Conservation (phyloP, 2,888 invertebrate species). For the Pemphredon lugubris region DNA sequence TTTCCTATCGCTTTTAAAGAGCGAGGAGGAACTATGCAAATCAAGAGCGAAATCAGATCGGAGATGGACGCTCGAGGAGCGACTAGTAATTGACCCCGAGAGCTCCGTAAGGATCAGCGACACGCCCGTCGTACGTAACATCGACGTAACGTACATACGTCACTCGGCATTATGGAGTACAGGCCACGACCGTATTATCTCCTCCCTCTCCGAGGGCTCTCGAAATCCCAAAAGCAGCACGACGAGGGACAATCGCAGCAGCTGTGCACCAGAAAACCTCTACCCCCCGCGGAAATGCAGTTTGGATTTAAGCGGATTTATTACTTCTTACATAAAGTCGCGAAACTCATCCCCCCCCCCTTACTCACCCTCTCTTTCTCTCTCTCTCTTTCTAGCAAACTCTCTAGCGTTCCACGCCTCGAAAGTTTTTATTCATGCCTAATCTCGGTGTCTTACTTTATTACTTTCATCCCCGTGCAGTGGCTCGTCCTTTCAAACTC, state of each 20-base stretch:
- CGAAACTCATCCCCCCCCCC: conserved; percentile 24
- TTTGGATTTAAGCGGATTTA: conserved; percentile 52
- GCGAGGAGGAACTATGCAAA: no score
- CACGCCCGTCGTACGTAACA: conserved; percentile 21
- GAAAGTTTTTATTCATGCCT: conserved; percentile 45
- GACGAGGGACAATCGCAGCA: conserved; percentile 30
- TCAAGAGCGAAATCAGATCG: conserved; percentile 38
- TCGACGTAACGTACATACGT: conserved; percentile 15
- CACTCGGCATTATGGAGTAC: conserved; percentile 46
- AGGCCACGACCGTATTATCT: conserved; percentile 38
- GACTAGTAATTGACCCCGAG: conserved; percentile 46
- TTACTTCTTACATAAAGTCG: conserved; percentile 39
- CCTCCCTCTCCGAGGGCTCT: neutral
- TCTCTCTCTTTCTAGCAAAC: neutral
- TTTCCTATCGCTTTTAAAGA: no score
- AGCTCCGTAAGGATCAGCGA: conserved; percentile 16
- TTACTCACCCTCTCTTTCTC: no score
- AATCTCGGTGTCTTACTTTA: conserved; percentile 51
- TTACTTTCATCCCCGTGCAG: conserved; percentile 34
- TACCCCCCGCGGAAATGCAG: conserved; percentile 29
- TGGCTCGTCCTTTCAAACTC: conserved; percentile 26
- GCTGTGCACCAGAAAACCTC: conserved; percentile 36
- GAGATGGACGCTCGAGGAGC: conserved; percentile 35
- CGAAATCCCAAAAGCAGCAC: conserved; percentile 1
- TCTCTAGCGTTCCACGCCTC: neutral